Percentiles rank a stretch among this genome's conserved stretches.
phyloP scores from a whole-genome alignment of 2,797 vertebrate species.

The Cetoscarus ocellatus region DNA sequence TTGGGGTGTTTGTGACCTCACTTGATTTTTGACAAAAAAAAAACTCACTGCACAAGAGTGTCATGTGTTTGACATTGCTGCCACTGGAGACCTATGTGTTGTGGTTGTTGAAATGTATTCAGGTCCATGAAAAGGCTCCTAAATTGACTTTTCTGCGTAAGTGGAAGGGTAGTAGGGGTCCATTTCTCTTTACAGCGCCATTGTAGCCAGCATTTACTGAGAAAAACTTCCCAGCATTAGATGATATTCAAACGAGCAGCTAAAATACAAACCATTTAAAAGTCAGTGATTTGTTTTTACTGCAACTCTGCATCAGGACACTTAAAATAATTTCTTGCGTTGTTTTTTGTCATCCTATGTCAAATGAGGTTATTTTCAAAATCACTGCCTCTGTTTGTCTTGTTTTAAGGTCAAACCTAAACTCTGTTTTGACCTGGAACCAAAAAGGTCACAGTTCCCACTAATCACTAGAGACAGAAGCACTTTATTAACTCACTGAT shows the following conservation, averaged over 20 bases:
- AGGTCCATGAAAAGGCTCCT: too few species aligned
- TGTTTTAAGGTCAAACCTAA: constrained; percentile 38
- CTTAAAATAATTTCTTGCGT: constrained; percentile 8
- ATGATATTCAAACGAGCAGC: constrained; percentile 7
- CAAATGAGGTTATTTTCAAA: constrained; percentile 11
- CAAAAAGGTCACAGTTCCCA: constrained; percentile 48
- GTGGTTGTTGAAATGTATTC: too few species aligned
- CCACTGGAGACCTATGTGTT: too few species aligned
- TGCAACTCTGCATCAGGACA: constrained; percentile 18
- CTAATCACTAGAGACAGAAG: constrained; percentile 43
- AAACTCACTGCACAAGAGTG: too few species aligned
- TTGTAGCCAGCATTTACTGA: constrained; percentile 5
- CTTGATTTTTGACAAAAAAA: too few species aligned
- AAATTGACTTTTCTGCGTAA: too few species aligned
- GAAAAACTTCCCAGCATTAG: neutral
- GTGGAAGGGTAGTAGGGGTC: too few species aligned
- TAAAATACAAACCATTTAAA: constrained; percentile 24
- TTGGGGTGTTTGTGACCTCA: too few species aligned
- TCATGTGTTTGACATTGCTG: too few species aligned
- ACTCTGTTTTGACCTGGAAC: constrained; percentile 28
- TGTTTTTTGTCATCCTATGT: constrained; percentile 22
- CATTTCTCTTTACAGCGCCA: neutral
- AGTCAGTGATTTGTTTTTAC: constrained; percentile 1
- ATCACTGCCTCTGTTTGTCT: constrained; percentile 7
- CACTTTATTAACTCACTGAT: constrained; percentile 49